phyloP scores from a whole-genome alignment of 2,888 invertebrate genomes.

The Amphimallon solstitiale region DNA sequence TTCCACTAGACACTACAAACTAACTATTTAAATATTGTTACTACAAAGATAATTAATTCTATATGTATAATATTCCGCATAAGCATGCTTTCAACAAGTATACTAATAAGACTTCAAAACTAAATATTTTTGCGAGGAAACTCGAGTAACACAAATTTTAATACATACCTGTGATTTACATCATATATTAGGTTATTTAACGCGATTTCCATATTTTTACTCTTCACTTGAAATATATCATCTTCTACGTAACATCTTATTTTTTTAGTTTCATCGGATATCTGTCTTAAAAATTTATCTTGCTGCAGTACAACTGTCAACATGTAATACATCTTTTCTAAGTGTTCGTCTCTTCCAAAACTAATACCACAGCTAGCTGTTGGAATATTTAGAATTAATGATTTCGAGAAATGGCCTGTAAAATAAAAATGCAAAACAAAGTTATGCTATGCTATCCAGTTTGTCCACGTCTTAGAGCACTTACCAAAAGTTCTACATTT shows the following conservation, averaged over 20 bases:
- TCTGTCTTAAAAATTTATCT: conserved; percentile 78
- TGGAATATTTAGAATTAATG: conserved; percentile 59
- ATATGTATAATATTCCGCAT: too few relatives aligned
- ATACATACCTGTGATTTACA: conserved; percentile 22
- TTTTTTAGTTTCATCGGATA: conserved; percentile 74
- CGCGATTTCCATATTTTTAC: conserved; percentile 67
- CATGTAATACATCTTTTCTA: conserved; percentile 67
- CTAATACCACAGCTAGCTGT: conserved; percentile 78
- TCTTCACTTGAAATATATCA: conserved; percentile 68
- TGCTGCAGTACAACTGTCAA: conserved; percentile 78
- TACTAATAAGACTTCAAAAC: too few relatives aligned
- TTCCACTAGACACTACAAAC: too few relatives aligned
- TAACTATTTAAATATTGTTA: too few relatives aligned
- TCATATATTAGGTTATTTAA: conserved; percentile 63
- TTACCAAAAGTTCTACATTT: conserved; percentile 75
- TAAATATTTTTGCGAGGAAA: too few relatives aligned
- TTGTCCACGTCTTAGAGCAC: conserved; percentile 39
- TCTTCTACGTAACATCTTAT: conserved; percentile 71
- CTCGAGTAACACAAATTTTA: too few relatives aligned
- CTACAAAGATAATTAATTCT: too few relatives aligned
- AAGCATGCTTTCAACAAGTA: too few relatives aligned
- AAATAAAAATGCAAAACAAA: conserved; percentile 31
- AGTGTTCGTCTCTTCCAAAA: conserved; percentile 64
- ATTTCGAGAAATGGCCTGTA: conserved; percentile 49
- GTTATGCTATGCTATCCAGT: not conserved